Evolutionary conservation across 2,888 invertebrate genomes (phyloP), one percentile per base, ranked within the genome.

Genomic region (Xylota sylvarum): DNA sequence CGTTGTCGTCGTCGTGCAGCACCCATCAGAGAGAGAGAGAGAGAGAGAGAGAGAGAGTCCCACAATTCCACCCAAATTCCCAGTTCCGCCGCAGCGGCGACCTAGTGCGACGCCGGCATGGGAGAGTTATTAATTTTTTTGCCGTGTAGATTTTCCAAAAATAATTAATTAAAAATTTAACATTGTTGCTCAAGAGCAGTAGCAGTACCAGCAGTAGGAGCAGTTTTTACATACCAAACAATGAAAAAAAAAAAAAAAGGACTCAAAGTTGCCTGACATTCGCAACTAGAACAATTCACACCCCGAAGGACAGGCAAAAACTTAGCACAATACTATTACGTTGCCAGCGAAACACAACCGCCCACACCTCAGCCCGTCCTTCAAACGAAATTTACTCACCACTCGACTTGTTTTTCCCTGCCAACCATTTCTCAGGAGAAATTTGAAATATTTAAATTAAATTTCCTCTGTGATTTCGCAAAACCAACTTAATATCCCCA

Each of bases 391-490:
- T 76, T 80, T 69, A 81, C 76, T 72, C 85, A 60, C 50, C 52
- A 76, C 60, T 81, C 46, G 72, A 86, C 65, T 82, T 86, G 86
- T 77, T 82, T 86, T 82, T 82, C 72, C 73, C 86, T 82, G 81
- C 67, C 86, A 85, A 82, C 86, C 86, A 81, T 82, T 81, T 87
- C 87, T 80, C 87, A 73, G 62, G 87, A 87, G 87, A 87, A 87
- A 87, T 87, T 85, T 87, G 85, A 87, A 87, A 87, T 87, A 87
- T 87, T 87, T 87, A 87, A 87, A 87, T 87, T 87, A 87, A 87
- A 87, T 87, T 87, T 87, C 77, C 85, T 87, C 87, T 85, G 85
- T 87, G 87, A 87, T 87, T 87, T 87, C 72, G 77, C 86, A 81
- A 81, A 86, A 86, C 81, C 81, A 86, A 86, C 86, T 86, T 86